Evolutionary conservation across 2,888 invertebrate genomes (phyloP), one percentile per base, ranked within the genome.

Genomic region (Rhagophthalmus giganteus): DNA sequence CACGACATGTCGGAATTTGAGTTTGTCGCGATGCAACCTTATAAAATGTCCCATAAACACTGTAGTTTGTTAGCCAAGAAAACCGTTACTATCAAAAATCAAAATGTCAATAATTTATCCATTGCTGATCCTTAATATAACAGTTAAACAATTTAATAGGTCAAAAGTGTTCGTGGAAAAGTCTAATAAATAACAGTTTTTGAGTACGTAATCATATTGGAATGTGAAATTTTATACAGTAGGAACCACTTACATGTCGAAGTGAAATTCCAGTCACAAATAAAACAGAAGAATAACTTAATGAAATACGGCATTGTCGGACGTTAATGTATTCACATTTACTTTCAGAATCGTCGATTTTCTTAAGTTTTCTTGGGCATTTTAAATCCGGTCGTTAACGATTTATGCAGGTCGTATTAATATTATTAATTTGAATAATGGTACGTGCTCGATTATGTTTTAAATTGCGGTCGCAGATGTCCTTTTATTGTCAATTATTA

Each of bases 401-500:
- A 20, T 20, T 20, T 7, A 20, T 20, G 20, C 20, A 20, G n/a
- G n/a, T n/a, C n/a, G n/a, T n/a, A n/a, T n/a, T n/a, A n/a, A n/a
- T n/a, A n/a, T n/a, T n/a, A n/a, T n/a, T n/a, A n/a, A 20, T 20
- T 20, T 20, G 15, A 8, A 33, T 3, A 3, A 5, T 2, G 5
- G 12, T 4, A 31, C 16, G 30, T 31, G 8, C 9, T n/a, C 27
- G 8, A 14, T 8, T 14, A 13, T 32, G 8, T 12, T 34, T 35
- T 35, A 15, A 44, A 44, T 34, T 27, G 44, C 35, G 20, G 20
- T 37, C 24, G n/a, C 16, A 16, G 13, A 33, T 25, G 24, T 16
- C 27, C 27, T 34, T 42, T 44, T 44, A 20, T 37, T 33, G 16
- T 16, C 31, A 33, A 51, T 51, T 40, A 30, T 28, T 51, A 51